Evolutionary conservation across 2,888 invertebrate genomes (phyloP), one percentile per base, ranked within the genome.

Genomic region (Drymonia ruficornis): DNA sequence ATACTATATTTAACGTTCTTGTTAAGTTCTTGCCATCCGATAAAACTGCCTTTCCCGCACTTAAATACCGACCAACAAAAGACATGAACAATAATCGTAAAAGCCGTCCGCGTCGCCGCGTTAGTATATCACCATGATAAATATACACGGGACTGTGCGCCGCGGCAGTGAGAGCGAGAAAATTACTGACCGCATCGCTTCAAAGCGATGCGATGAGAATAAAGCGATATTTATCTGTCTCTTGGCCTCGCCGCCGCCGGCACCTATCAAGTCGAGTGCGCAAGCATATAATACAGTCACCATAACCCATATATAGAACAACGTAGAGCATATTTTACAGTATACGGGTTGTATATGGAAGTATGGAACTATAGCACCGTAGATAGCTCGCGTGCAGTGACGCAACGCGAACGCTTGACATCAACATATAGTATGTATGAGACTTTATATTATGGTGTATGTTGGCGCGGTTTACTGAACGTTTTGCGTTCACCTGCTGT

Each of bases 141-240:
- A 70, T 71, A 65, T 63, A 71, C 66, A 59, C 60, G 59, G 55
- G 65, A 59, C 56, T 67, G 64, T 67, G 66, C 67, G 50, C 50
- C 67, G 50, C 51, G 47, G 58, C 61, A 65, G 64, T 61, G 66
- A 68, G 72, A 68, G 75, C 68, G 72, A 72, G 78, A 76, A 76
- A 80, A 80, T 78, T 81, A 81, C 80, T 76, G 75, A 76, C 76
- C 78, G 78, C 80, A 62, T 72, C 70, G 76, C 81, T 80, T 82
- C 81, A 81, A 85, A 83, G 81, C 78, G 65, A 56, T 67, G 79
- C 78, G 83, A 80, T 76, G 80, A 79, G 81, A 81, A 78, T 80
- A 74, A 74, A 78, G 72, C 77, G 86, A 83, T 85, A 87, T 85
- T 83, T 86, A 86, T 85, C 78, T 79, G 81, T 80, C 81, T 78